Evolutionary conservation across 2,797 vertebrate genomes (phyloP), one percentile per base, ranked within the genome.

Genomic region (Luscinia luscinia): DNA sequence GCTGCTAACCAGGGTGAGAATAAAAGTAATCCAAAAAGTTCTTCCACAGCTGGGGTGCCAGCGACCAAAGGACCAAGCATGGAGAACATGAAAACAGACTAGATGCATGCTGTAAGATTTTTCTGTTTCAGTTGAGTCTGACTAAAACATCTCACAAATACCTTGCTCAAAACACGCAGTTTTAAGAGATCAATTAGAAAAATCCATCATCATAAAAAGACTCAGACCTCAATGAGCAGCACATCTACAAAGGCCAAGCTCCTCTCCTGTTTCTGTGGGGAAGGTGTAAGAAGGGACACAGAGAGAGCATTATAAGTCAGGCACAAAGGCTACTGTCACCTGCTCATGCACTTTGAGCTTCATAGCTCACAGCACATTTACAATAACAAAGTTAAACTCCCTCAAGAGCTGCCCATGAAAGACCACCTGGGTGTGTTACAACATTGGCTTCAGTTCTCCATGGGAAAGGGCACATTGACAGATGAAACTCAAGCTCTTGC

Each of bases 211-310:
- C 18, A 49, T n/a, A 32, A 84, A 81, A 15, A 10, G 46, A 24
- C 36, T 78, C 32, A 83, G 34, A 81, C 13, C 24, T 75, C 67
- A 79, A 32, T 15, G 9, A 69, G 28, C 2, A 61, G 69, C 34
- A 46, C 0, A 0, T 7, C 30, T 27, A 3, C 0, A 0, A 62
- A n/a, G 63, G 10, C 41, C 32, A 27, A 17, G 4, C 12, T 46
- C 9, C 43, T 32, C 28, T 40, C 40, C 73, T 36, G 26, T 22
- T 93, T 91, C 63, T 51, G 51, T 46, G 41, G 41, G 61, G 54
- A 93, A 94, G 5, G 10, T 58, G 24, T 34, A 81, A 86, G n/a
- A 75, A 30, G 32, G 69, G 45, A 81, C 62, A 54, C 15, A 30
- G 26, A 0, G 7, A 70, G 67, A 81, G 23, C 51, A 40, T 6